These are phyloP conservation scores for Heteromyza rotundicornis DNA, from an alignment of 2,888 invertebrate genomes.

Conservation along the genomic window DNA sequence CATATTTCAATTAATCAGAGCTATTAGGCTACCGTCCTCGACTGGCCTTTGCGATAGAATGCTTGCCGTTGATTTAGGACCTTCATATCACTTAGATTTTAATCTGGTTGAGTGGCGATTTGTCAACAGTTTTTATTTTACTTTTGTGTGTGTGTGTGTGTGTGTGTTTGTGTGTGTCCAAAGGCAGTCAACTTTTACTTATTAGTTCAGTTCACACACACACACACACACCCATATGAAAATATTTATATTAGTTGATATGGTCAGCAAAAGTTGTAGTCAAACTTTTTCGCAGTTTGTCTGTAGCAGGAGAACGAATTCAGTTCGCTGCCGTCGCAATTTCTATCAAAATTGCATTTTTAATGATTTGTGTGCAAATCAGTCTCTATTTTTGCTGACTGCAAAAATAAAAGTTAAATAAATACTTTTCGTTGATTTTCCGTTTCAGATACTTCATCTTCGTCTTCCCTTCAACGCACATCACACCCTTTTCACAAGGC, in stretches of 20 bases:
- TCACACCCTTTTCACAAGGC: background rate
- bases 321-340: too few species aligned
- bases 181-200: background rate
- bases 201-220: too few species aligned
- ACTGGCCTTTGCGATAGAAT: background rate
- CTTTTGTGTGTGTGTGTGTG: slow-evolving; percentile 5
- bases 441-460: too few species aligned
- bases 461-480: too few species aligned
- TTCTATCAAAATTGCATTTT: too few species aligned
- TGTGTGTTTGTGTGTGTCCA: background rate
- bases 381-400: background rate
- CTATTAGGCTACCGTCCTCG: background rate
- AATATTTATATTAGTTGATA: too few species aligned
- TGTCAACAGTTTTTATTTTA: slow-evolving; percentile 40
- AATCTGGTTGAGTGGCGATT: slow-evolving; percentile 62
- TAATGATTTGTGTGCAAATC: too few species aligned
- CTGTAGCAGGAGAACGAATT: too few species aligned
- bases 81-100: slow-evolving; percentile 38
- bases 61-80: background rate
- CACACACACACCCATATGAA: too few species aligned
- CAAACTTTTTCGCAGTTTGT: too few species aligned
- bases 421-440: background rate
- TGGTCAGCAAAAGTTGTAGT: background rate
- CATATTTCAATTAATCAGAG: slow-evolving; percentile 24
- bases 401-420: too few species aligned